Percentiles rank a stretch among this genome's conserved stretches.
These are phyloP conservation scores for Parazoanthus darwini DNA, from an alignment of 92 coral and sea anemone genomes.

Conservation along the genomic window DNA sequence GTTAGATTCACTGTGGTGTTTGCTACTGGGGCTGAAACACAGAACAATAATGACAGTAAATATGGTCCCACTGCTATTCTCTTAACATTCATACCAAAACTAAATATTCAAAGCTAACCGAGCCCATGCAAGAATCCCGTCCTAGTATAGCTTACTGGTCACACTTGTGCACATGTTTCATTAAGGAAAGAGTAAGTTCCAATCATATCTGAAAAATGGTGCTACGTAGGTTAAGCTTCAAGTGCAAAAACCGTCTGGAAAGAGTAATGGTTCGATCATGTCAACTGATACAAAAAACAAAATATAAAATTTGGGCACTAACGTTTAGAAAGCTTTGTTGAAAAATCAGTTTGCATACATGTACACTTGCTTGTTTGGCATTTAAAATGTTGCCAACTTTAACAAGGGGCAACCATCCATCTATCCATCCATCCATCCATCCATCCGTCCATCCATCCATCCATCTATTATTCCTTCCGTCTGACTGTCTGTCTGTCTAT, in stretches of 20 bases:
- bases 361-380: too few relatives aligned
- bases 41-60: not conserved
- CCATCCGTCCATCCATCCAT: too few relatives aligned
- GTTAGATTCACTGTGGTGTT: constrained; percentile 72
- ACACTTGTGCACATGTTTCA: not conserved
- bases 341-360: too few relatives aligned
- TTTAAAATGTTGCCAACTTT: too few relatives aligned
- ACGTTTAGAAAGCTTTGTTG: not conserved
- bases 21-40: constrained; percentile 74
- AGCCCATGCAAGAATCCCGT: not conserved
- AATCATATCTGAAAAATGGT: too few relatives aligned
- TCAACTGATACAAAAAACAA: not conserved
- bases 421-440: too few relatives aligned
- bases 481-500: too few relatives aligned
- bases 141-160: not conserved
- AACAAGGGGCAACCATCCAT: too few relatives aligned
- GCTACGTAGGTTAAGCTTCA: too few relatives aligned
- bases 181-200: too few relatives aligned
- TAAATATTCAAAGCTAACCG: too few relatives aligned
- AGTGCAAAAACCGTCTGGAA: not conserved
- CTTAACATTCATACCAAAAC: not conserved
- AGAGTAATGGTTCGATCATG: not conserved
- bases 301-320: not conserved
- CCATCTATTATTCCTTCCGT: too few relatives aligned
- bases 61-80: not conserved